phyloP scores from a whole-genome alignment of 2,888 invertebrate species.

The Lysandra bellargus region DNA sequence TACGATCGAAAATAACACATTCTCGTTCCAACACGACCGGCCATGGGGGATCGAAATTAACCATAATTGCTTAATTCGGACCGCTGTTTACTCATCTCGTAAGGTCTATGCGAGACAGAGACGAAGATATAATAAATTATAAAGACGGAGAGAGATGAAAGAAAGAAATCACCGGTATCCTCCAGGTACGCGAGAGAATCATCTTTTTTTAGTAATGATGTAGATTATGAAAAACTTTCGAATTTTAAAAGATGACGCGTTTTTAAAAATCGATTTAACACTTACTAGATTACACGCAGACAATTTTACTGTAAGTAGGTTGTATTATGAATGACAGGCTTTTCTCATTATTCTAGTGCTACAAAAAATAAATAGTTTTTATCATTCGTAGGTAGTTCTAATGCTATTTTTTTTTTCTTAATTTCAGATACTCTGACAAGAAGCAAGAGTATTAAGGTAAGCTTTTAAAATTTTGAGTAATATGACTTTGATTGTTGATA shows the following conservation, averaged over 20 bases:
- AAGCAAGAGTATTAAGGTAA: neutral
- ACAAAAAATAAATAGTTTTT: too few species aligned
- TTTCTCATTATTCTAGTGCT: neutral
- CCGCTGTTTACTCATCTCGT: slow-evolving; percentile 67
- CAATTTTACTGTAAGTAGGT: neutral
- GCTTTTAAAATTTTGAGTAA: neutral
- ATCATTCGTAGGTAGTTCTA: too few species aligned
- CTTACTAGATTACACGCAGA: slow-evolving; percentile 16
- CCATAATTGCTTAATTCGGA: slow-evolving; percentile 80
- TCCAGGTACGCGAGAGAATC: slow-evolving; percentile 64
- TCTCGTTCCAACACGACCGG: slow-evolving; percentile 66
- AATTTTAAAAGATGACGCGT: slow-evolving; percentile 26
- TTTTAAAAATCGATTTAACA: slow-evolving; percentile 29
- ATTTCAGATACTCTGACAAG: slow-evolving; percentile 8
- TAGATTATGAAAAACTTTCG: slow-evolving; percentile 43
- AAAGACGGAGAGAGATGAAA: slow-evolving; percentile 51
- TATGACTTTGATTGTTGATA: neutral
- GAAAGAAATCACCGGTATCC: slow-evolving; percentile 52
- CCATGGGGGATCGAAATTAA: slow-evolving; percentile 77
- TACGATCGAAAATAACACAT: slow-evolving; percentile 80
- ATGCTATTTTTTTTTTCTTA: neutral
- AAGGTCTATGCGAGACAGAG: slow-evolving; percentile 53
- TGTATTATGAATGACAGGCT: neutral
- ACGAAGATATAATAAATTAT: slow-evolving; percentile 45
- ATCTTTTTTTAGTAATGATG: slow-evolving; percentile 62